Conservation (phyloP, 2,797 vertebrate genomes). For the Tragelaphus oryx region DNA sequence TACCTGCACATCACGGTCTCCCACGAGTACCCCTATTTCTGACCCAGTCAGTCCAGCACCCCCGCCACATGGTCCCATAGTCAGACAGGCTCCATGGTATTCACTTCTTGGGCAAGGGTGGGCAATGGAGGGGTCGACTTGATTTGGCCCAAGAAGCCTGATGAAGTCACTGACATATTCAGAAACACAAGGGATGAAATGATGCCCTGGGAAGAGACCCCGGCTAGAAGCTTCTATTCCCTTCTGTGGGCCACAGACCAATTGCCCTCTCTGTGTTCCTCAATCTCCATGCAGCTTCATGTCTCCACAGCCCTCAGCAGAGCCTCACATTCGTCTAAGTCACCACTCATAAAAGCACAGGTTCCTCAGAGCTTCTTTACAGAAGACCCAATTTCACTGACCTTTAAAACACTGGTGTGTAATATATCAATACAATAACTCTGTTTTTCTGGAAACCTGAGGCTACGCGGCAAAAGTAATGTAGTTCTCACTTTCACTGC, state of each 20-base stretch:
- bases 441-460: not conserved
- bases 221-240: not conserved
- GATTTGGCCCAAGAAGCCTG: no score
- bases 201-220: not conserved
- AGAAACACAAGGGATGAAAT: not conserved
- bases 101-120: not conserved
- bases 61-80: fast-evolving
- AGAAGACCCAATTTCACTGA: not conserved
- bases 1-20: not conserved
- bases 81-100: not conserved
- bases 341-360: not conserved
- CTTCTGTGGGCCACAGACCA: not conserved
- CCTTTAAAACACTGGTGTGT: not conserved
- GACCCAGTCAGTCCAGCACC: not conserved
- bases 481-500: not conserved
- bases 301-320: not conserved
- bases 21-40: not conserved
- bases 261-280: not conserved
- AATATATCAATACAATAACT: not conserved
- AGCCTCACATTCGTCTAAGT: not conserved
- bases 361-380: not conserved
- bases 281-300: fast-evolving
- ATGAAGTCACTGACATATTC: not conserved
- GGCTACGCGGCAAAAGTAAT: not conserved
- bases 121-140: not conserved